phyloP scores from a whole-genome alignment of 1,140 invertebrate species.

The Heterodera carotae region DNA sequence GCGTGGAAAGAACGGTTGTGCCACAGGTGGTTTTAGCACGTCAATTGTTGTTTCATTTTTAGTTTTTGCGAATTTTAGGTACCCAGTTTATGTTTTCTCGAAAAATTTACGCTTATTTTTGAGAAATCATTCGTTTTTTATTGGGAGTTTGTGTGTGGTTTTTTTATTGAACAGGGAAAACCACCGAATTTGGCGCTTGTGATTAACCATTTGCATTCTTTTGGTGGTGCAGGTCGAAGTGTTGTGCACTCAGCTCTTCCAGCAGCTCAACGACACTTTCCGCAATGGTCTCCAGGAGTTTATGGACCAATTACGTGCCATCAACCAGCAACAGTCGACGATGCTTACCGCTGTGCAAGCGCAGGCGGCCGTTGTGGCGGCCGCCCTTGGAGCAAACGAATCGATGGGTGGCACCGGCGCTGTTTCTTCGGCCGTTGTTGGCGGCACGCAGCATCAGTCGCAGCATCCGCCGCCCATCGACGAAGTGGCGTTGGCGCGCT shows the following conservation, averaged over 20 bases:
- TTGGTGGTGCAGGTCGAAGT: conserved; percentile 5
- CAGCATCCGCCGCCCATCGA: conserved; percentile 17
- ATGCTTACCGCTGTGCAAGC: not conserved
- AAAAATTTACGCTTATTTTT: not conserved
- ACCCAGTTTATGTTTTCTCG: not conserved
- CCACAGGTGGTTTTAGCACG: no score
- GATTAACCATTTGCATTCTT: no score
- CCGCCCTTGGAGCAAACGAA: conserved; percentile 23
- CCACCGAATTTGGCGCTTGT: no score
- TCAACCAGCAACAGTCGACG: conserved; percentile 17
- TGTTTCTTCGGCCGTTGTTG: not conserved
- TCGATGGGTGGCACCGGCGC: not conserved
- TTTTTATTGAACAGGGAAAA: no score
- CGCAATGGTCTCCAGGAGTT: conserved; percentile 41
- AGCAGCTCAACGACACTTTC: conserved; percentile 46
- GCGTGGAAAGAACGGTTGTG: conserved; percentile 18
- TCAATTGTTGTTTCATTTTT: no score
- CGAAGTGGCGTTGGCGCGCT: conserved; percentile 8
- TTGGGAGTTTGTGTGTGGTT: no score
- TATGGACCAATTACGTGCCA: conserved; percentile 34
- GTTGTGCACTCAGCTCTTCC: conserved; percentile 44
- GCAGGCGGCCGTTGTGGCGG: conserved; percentile 2
- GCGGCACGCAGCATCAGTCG: conserved; percentile 8
- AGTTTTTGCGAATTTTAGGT: no score
- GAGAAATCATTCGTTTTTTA: no score